These are phyloP conservation scores for Neopelma chrysocephalum DNA, from an alignment of 2,797 vertebrate genomes.

Conservation along the genomic window DNA sequence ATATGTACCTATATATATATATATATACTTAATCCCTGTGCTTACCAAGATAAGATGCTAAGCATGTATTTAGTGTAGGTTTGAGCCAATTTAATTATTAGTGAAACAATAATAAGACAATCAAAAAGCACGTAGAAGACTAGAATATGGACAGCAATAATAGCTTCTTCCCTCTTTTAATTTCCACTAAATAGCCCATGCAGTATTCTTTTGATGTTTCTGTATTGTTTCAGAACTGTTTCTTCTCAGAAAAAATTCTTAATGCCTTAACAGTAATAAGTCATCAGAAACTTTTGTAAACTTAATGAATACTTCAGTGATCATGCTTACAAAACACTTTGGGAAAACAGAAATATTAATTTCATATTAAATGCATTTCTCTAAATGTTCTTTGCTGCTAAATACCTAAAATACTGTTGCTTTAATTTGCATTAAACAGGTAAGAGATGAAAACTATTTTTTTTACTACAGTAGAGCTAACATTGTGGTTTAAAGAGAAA, in stretches of 20 bases:
- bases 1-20: no score
- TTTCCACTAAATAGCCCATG: slow-evolving; percentile 22
- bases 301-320: slow-evolving; percentile 36
- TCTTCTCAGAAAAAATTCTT: slow-evolving; percentile 45
- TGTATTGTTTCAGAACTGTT: not conserved
- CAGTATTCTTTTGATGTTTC: slow-evolving; percentile 20
- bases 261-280: slow-evolving; percentile 48
- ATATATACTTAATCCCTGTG: not conserved
- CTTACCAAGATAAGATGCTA: not conserved
- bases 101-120: not conserved
- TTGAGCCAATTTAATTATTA: not conserved
- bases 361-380: not conserved
- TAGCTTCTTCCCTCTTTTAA: not conserved
- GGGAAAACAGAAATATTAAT: slow-evolving; percentile 4
- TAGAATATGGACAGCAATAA: not conserved
- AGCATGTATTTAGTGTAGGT: not conserved
- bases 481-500: not conserved
- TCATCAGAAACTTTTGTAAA: slow-evolving; percentile 35
- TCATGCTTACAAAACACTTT: not conserved
- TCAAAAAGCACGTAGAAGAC: not conserved
- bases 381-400: not conserved
- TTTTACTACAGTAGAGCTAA: not conserved
- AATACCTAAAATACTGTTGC: not conserved
- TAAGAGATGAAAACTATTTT: not conserved
- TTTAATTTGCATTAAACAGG: not conserved